Evolutionary conservation across 1,140 invertebrate genomes (phyloP).

Genomic region (Paraescarpia echinospica): DNA sequence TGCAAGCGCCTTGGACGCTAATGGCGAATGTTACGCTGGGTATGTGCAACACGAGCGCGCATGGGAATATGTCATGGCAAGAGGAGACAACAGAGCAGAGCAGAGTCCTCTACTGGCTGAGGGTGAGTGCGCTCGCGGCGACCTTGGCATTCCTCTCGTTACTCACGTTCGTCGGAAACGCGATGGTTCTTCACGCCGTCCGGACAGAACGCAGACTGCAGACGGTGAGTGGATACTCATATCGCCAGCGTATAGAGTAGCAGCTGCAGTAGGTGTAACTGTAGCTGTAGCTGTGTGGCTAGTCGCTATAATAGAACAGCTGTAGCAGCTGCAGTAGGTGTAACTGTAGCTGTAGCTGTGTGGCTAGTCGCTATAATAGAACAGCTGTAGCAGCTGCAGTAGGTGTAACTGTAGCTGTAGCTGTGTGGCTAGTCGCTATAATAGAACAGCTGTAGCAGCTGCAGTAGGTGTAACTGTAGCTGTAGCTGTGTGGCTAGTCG

Average conservation of each 20-base stretch:
- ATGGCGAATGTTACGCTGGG: not conserved
- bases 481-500: too few species aligned
- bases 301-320: not conserved
- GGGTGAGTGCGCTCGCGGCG: slow-evolving; percentile 44
- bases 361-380: too few species aligned
- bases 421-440: too few species aligned
- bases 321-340: not conserved
- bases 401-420: too few species aligned
- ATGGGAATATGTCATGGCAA: not conserved
- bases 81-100: not conserved
- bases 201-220: slow-evolving; percentile 48
- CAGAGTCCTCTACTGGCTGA: slow-evolving; percentile 3
- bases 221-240: slow-evolving; percentile 39
- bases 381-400: too few species aligned
- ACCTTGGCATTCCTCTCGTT: slow-evolving; percentile 44
- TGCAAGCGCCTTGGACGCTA: not conserved
- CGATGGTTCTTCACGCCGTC: slow-evolving; percentile 52
- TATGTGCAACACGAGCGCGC: not conserved
- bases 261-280: not conserved
- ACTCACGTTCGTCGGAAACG: slow-evolving; percentile 48
- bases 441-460: too few species aligned
- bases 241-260: not conserved
- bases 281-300: too few species aligned
- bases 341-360: too few species aligned
- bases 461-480: too few species aligned